Conservation (phyloP, 2,113 vertebrate species). For the Ivindomyrus marchei region DNA sequence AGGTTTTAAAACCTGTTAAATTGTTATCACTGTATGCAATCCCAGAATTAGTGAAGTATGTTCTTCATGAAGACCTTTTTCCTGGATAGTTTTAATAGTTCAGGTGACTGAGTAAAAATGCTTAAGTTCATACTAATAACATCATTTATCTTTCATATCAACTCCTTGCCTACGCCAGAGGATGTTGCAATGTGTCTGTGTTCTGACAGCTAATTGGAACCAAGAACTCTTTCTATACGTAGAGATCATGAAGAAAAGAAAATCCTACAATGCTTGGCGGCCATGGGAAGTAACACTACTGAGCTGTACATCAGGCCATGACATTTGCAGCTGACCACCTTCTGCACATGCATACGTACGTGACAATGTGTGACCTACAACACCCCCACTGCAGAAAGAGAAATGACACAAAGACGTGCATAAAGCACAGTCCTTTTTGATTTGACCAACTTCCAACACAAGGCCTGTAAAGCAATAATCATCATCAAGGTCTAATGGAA, state of each 20-base stretch:
- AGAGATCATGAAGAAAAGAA: background rate
- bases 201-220: background rate
- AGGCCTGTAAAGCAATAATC: conserved; percentile 1
- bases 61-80: background rate
- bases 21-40: background rate
- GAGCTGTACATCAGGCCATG: background rate
- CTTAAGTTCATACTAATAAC: background rate
- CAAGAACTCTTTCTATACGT: background rate
- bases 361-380: background rate
- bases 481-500: conserved; percentile 5
- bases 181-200: background rate
- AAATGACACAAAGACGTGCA: background rate
- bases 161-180: background rate
- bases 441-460: background rate
- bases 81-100: background rate
- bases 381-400: background rate
- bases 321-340: background rate
- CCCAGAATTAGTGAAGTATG: background rate
- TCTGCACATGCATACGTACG: background rate
- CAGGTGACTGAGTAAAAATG: background rate
- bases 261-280: background rate
- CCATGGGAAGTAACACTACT: background rate
- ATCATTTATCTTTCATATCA: background rate
- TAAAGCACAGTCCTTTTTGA: background rate
- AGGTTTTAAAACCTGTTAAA: conserved; percentile 32